Evolutionary conservation across 2,113 vertebrate species (phyloP), one percentile per base, ranked within the genome.

Genomic region (Salminus brasiliensis): DNA sequence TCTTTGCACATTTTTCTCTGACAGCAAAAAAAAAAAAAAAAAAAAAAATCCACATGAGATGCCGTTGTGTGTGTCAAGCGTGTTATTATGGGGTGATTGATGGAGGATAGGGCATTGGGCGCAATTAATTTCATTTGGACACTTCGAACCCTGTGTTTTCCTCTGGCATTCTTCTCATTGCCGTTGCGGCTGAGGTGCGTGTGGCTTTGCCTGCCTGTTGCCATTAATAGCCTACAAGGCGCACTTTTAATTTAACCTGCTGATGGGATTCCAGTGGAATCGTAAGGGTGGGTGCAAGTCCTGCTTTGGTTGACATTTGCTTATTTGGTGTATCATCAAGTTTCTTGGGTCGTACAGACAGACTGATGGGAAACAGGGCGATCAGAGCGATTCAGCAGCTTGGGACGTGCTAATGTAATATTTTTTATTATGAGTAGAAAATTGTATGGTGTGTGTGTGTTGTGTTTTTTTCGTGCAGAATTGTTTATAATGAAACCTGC

Each of bases 101-200:
- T 92, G 90, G 85, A 85, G 78, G 84, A 85, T 30, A 77, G 87
- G 88, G 88, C 89, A 88, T 89, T 89, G 91, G 90, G 86, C 87
- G 88, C 90, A 88, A 87, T 92, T 89, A 84, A 90, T 92, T 92
- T 92, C 92, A 90, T 91, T 92, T 91, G 89, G 88, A 87, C 80
- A 87, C 82, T 84, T 79, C 80, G 62, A 74, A 82, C 43, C 72
- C 63, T 57, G 72, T 57, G 72, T 43, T 59, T 49, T 85, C 53
- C 63, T 21, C 27, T 70, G n/a, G 62, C 65, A 63, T 82, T 77
- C 59, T 78, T 78, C 27, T 70, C 41, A 67, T 74, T 74, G 74
- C 27, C 77, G 81, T 82, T n/a, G n/a, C n/a, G 72, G 80, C 73
- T 84, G 79, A 60, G 55, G 71, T 57, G 53, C 62, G 68, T 32